Conservation (phyloP, 1,140 invertebrate species). For the Brachionus angularis region DNA sequence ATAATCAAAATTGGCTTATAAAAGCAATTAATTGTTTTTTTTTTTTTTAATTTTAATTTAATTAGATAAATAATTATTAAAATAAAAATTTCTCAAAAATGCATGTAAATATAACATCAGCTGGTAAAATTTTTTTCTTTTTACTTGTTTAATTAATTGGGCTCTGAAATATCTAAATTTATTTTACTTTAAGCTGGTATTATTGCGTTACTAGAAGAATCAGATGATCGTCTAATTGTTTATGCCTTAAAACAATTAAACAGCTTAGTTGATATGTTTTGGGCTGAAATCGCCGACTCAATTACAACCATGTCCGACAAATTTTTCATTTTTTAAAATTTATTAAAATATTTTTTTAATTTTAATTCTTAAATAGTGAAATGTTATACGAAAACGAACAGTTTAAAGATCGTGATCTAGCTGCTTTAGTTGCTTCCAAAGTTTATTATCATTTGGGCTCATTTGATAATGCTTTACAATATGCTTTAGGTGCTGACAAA, state of each 20-base stretch:
- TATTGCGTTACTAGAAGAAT: conserved; percentile 86
- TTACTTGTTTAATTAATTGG: background rate
- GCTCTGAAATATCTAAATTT: background rate
- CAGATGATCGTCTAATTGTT: conserved; percentile 47
- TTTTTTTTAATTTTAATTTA: background rate
- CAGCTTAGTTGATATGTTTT: conserved; percentile 91
- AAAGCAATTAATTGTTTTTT: background rate
- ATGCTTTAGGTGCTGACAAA: conserved; percentile 84
- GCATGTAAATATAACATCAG: conserved; percentile 44
- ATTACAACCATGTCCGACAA: conserved; percentile 93
- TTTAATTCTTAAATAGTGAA: conserved; percentile 64
- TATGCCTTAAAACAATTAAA: conserved; percentile 86
- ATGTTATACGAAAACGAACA: conserved; percentile 85
- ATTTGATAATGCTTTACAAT: conserved; percentile 88
- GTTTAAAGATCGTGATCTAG: conserved; percentile 80
- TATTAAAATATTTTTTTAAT: background rate
- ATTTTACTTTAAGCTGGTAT: conserved; percentile 71
- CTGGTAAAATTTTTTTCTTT: conserved; percentile 27
- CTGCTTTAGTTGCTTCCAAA: conserved; percentile 94
- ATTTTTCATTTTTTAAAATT: conserved; percentile 49
- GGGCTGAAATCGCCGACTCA: conserved; percentile 95
- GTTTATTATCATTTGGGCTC: conserved; percentile 95
- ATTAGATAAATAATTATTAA: background rate
- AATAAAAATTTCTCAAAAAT: background rate
- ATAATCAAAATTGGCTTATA: background rate